These are phyloP conservation scores for Heliconius ethilla DNA, from an alignment of 2,888 invertebrate genomes.

Conservation along the genomic window DNA sequence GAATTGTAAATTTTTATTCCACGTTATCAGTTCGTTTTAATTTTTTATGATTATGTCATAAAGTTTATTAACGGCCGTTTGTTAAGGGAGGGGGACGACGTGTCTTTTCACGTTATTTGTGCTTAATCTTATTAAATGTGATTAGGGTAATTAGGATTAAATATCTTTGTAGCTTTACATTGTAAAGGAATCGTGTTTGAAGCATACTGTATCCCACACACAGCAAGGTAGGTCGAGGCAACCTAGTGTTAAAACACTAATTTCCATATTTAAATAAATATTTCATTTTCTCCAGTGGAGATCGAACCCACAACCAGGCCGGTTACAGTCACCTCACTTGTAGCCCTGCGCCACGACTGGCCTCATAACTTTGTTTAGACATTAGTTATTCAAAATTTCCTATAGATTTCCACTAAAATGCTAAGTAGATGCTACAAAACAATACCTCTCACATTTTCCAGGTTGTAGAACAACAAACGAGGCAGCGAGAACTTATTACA, in stretches of 20 bases:
- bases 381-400: neutral
- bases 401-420: slow-evolving; percentile 2
- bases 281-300: too few species aligned
- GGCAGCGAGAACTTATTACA: slow-evolving; percentile 12
- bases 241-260: too few species aligned
- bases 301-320: too few species aligned
- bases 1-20: slow-evolving; percentile 62
- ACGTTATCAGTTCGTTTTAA: slow-evolving; percentile 43
- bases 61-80: slow-evolving; percentile 35
- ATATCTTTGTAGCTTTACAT: neutral
- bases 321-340: too few species aligned
- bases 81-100: slow-evolving; percentile 23
- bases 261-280: too few species aligned
- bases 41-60: slow-evolving; percentile 38
- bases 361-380: neutral
- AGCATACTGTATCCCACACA: neutral
- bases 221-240: too few species aligned
- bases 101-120: slow-evolving; percentile 33
- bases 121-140: slow-evolving; percentile 25
- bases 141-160: slow-evolving; percentile 12
- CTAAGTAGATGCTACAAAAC: slow-evolving; percentile 16
- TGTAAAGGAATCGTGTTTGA: slow-evolving; percentile 16
- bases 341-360: too few species aligned
- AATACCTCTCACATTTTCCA: slow-evolving; percentile 21
- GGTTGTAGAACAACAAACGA: slow-evolving; percentile 15